Base-by-base conservation (phyloP, 1,140 invertebrate genomes). In the Daktulosphaira vitifoliae region DNA sequence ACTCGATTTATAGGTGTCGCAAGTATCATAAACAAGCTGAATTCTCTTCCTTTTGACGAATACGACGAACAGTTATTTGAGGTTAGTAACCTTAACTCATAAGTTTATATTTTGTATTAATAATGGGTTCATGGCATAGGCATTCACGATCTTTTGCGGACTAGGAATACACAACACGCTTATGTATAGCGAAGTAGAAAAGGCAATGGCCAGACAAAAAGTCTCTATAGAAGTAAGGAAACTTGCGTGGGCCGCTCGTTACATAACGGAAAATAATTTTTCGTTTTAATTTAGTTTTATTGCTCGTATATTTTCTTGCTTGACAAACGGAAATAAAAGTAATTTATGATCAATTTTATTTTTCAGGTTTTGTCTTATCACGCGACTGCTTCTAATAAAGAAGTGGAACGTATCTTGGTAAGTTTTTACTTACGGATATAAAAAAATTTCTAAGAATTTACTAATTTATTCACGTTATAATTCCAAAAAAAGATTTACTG, bases 61-160 rank as follows among this genome's bases (percentile, higher is more conserved):
- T 79, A 79, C 70, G 80, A 82, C 71, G 80, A 82, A 69, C 79
- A 80, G 37, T 67, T 74, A 56, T 78, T 80, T 69, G 78, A 82
- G 64, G 78, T 73, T 50, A 68, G 65, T 67, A 16, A 13, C 8
- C 53, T 16, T 16, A 48, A 48, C 15, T 7, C 23, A 50, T 18
- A 4, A 20, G 9, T 39, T 18, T 18, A 4, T 56, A 33, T 38
- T 37, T 56, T 37, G 6, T 37, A 33, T 33, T 33, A 16, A 15
- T 20, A 37, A 8, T 33, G 11, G 5, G 29, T 6, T 11, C 5
- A 6, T 33, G 5, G 29, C 29, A 33, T 33, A 85, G 78, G 83
- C 83, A 3, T 86, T 86, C 75, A 80, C 82, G 50, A 83, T 86
- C 66, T 86, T 86, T 70, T 84, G 82, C 73, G 84, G 84, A 16